Percentiles rank a stretch among this genome's conserved stretches.
phyloP scores from a whole-genome alignment of 2,113 vertebrate genomes.

The Drymodes brunneopygia region DNA sequence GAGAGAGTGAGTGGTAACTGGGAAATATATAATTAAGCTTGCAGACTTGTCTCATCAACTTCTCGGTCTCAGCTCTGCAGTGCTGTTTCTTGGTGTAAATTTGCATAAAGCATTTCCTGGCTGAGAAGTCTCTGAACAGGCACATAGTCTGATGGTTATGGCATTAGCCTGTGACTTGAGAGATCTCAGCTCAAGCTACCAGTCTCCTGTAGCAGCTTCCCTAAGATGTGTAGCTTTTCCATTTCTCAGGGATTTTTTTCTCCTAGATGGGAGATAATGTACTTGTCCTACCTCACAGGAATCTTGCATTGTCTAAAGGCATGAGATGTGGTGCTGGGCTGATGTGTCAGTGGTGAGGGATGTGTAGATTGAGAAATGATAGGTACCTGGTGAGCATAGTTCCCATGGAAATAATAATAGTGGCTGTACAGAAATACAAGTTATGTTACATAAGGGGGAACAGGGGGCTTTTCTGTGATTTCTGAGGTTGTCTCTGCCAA shows the following conservation, averaged over 20 bases:
- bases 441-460: neutral
- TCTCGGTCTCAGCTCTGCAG: neutral
- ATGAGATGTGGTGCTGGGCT: neutral
- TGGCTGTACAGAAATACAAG: neutral
- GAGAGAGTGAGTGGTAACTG: neutral
- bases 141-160: neutral
- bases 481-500: neutral
- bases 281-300: neutral
- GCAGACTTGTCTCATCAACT: neutral
- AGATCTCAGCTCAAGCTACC: neutral
- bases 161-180: neutral
- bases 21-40: neutral
- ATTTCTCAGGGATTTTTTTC: neutral
- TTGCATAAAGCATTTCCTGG: slow-evolving; percentile 12
- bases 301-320: neutral
- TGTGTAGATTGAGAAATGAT: neutral
- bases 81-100: neutral
- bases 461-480: neutral
- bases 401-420: neutral
- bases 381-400: neutral
- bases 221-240: neutral
- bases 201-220: neutral
- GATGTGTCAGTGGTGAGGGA: neutral
- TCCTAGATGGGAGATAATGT: neutral
- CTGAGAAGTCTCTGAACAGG: neutral